Conservation (phyloP, 2,888 invertebrate species). For the Podotricha telesiphe region DNA sequence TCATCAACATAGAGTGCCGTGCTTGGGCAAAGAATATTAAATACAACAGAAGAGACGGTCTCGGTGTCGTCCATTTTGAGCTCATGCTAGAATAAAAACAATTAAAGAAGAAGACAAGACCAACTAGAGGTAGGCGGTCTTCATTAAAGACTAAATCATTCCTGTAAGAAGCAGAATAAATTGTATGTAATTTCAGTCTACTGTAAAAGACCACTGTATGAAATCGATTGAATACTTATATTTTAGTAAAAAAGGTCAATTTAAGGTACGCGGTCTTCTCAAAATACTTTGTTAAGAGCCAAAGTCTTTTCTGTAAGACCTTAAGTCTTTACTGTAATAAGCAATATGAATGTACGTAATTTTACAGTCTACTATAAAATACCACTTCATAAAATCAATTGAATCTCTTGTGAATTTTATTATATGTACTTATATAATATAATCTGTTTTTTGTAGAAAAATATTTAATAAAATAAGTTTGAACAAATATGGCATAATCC, state of each 20-base stretch:
- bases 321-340: not conserved
- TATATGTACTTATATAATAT: not conserved
- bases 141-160: not conserved
- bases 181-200: not conserved
- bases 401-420: not conserved
- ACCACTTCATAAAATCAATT: not conserved
- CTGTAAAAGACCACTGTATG: not conserved
- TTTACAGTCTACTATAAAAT: not conserved
- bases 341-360: not conserved
- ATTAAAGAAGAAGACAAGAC: conserved; percentile 18
- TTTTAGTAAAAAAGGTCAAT: conserved; percentile 26
- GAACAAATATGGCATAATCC: too few species aligned
- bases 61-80: conserved; percentile 85
- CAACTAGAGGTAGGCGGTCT: conserved; percentile 7
- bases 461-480: too few species aligned
- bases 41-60: conserved; percentile 87
- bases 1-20: conserved; percentile 91
- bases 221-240: not conserved
- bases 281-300: too few species aligned
- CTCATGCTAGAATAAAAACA: conserved; percentile 78
- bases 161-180: conserved; percentile 2
- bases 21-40: conserved; percentile 94
- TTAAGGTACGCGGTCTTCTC: not conserved
- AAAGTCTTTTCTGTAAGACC: not conserved
- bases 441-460: too few species aligned